These are phyloP conservation scores for Orchesella cincta DNA, from an alignment of 1,140 invertebrate genomes.

Conservation along the genomic window DNA sequence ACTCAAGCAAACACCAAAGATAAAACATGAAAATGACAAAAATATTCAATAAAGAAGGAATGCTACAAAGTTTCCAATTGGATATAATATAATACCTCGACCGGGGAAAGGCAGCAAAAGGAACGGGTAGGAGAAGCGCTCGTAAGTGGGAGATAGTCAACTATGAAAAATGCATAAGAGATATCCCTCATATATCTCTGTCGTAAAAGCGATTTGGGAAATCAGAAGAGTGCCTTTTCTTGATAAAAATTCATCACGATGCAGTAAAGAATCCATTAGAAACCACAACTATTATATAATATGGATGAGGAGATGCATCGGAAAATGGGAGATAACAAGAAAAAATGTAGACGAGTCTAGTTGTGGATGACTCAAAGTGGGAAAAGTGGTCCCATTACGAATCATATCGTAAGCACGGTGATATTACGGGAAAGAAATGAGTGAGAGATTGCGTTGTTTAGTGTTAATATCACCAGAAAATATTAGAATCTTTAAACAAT, in stretches of 20 bases:
- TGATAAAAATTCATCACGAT: slow-evolving; percentile 29
- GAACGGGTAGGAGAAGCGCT: background rate
- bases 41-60: slow-evolving; percentile 17
- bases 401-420: background rate
- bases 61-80: background rate
- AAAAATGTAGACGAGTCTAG: background rate
- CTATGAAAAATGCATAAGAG: slow-evolving; percentile 20
- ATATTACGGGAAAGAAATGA: background rate
- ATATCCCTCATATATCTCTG: slow-evolving; percentile 27
- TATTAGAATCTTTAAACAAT: background rate
- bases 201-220: slow-evolving; percentile 29
- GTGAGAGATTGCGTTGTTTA: background rate
- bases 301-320: slow-evolving; percentile 14
- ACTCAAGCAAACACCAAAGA: slow-evolving; percentile 25
- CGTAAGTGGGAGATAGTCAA: background rate
- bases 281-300: background rate
- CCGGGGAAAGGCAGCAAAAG: too few species aligned
- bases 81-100: too few species aligned
- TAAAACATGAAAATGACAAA: slow-evolving; percentile 14
- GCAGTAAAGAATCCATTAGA: slow-evolving; percentile 27
- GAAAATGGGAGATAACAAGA: slow-evolving; percentile 14
- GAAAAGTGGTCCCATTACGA: slow-evolving; percentile 19
- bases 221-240: slow-evolving; percentile 27
- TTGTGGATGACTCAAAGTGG: background rate
- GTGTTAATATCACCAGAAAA: background rate